Percentiles rank a stretch among this genome's conserved stretches.
phyloP scores from a whole-genome alignment of 2,113 vertebrate species.

The Thamnaconus septentrionalis region DNA sequence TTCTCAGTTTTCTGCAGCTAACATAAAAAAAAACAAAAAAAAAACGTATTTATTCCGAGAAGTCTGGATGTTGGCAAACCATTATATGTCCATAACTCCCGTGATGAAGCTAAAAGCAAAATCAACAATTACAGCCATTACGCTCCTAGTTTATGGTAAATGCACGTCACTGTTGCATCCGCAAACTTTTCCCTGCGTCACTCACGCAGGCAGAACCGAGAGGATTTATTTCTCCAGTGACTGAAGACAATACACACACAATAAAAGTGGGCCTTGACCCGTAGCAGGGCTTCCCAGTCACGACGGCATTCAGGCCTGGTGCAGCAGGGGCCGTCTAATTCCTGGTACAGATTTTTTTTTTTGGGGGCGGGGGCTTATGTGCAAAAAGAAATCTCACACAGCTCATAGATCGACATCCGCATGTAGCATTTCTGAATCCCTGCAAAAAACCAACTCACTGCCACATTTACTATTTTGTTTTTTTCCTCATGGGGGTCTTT shows the following conservation, averaged over 20 bases:
- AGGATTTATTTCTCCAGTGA: slow-evolving; percentile 64
- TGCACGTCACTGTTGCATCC: too few relatives aligned
- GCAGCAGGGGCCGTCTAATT: slow-evolving; percentile 55
- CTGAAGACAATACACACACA: slow-evolving; percentile 58
- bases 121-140: too few relatives aligned
- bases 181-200: not conserved
- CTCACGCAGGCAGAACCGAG: slow-evolving; percentile 32
- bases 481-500: too few relatives aligned
- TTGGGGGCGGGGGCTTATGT: slow-evolving; percentile 15
- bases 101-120: too few relatives aligned
- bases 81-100: too few relatives aligned
- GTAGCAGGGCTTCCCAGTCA: slow-evolving; percentile 51
- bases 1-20: too few relatives aligned
- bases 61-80: too few relatives aligned
- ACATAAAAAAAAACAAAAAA: not conserved
- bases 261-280: slow-evolving; percentile 56
- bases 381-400: slow-evolving; percentile 19
- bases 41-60: not conserved
- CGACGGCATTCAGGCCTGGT: slow-evolving; percentile 32
- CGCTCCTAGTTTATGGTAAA: too few relatives aligned
- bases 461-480: too few relatives aligned
- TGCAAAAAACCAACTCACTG: too few relatives aligned
- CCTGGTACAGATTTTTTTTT: slow-evolving; percentile 40
- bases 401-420: too few relatives aligned
- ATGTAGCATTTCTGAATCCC: too few relatives aligned